Conservation (phyloP, 2,113 vertebrate species). For the Hippolais icterina region DNA sequence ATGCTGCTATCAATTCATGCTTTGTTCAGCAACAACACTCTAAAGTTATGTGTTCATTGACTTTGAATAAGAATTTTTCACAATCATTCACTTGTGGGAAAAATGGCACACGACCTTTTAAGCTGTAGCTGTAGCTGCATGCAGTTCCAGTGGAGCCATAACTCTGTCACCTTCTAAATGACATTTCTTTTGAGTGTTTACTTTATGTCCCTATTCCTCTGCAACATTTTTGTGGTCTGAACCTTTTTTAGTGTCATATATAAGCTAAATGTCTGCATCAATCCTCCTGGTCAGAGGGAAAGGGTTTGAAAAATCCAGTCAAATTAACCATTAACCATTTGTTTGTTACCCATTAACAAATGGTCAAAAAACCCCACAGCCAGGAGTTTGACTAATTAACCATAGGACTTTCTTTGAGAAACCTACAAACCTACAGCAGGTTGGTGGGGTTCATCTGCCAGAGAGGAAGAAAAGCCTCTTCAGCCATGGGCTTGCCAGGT, state of each 20-base stretch:
- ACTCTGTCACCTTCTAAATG: background rate
- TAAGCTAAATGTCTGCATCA: background rate
- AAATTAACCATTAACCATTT: background rate
- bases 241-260: background rate
- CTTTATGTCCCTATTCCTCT: background rate
- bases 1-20: background rate
- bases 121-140: background rate
- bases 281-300: background rate
- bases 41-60: background rate
- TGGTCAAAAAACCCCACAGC: background rate
- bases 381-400: background rate
- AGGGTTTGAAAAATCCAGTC: background rate
- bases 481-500: background rate
- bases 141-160: background rate
- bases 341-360: background rate
- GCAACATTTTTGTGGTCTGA: background rate
- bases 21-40: background rate
- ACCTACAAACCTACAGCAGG: background rate
- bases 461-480: background rate
- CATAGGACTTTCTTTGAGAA: background rate
- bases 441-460: background rate
- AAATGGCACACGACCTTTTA: background rate
- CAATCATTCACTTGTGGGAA: background rate
- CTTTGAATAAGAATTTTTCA: background rate
- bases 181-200: background rate